Percentiles rank a stretch among this genome's conserved stretches.
Conservation (phyloP, 2,888 invertebrate genomes). For the Platerodrilus igneus region DNA sequence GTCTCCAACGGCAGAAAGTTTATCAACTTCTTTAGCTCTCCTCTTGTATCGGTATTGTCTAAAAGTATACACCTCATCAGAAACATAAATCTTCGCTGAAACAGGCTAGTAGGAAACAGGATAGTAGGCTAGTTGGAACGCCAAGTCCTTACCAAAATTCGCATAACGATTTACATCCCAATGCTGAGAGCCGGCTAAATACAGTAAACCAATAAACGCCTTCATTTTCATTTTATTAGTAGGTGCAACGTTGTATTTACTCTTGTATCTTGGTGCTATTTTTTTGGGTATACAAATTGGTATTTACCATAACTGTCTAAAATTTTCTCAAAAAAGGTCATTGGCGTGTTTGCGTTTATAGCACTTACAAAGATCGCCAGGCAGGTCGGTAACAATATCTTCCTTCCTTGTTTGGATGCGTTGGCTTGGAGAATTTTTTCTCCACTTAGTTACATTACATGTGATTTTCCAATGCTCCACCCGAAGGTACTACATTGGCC, state of each 20-base stretch:
- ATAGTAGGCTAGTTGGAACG: too few relatives aligned
- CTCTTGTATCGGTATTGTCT: constrained; percentile 6
- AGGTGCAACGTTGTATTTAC: background rate
- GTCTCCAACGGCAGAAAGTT: constrained; percentile 12
- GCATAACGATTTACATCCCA: constrained; percentile 9
- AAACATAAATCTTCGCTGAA: background rate
- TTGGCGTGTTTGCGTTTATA: constrained; percentile 6
- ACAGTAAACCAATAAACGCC: constrained; percentile 20
- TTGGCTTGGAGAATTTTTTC: constrained; percentile 4
- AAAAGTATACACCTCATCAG: too few relatives aligned
- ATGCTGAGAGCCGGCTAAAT: constrained; percentile 16
- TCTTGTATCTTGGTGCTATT: constrained; percentile 5
- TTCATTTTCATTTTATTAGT: constrained; percentile 15
- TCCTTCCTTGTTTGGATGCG: constrained; percentile 3
- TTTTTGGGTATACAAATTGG: constrained; percentile 7
- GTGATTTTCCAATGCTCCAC: too few relatives aligned
- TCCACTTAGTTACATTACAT: constrained; percentile 6
- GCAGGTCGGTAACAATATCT: constrained; percentile 9
- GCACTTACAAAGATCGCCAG: background rate
- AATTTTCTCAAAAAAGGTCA: constrained; percentile 4
- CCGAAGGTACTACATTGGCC: too few relatives aligned
- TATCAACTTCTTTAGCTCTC: constrained; percentile 5
- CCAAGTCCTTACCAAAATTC: constrained; percentile 14
- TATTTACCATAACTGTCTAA: constrained; percentile 9
- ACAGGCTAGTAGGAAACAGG: constrained; percentile 8